Evolutionary conservation across 2,113 vertebrate species (phyloP).

Genomic region (Phalacrocorax brasilianus): DNA sequence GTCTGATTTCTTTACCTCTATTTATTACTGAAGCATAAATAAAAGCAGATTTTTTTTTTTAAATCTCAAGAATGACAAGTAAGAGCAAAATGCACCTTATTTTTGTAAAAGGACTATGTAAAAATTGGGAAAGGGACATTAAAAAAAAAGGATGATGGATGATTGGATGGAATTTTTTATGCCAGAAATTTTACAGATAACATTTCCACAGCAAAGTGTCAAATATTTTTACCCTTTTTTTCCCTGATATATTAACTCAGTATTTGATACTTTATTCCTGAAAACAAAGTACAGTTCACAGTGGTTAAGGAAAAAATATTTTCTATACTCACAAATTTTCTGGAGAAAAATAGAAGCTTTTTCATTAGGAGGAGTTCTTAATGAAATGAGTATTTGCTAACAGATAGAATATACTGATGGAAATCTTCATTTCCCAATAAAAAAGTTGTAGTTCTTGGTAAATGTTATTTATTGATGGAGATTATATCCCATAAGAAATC

Average conservation of each 20-base stretch:
- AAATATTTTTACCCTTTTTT: not conserved
- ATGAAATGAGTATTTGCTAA: not conserved
- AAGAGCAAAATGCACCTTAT: not conserved
- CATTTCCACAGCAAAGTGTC: not conserved
- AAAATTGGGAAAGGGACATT: not conserved
- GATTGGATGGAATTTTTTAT: not conserved
- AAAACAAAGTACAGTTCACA: not conserved
- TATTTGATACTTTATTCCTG: not conserved
- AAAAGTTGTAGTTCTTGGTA: not conserved
- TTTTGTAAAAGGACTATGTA: not conserved
- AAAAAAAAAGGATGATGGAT: not conserved
- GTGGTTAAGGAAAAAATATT: not conserved
- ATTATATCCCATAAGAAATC: not conserved
- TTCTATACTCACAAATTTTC: not conserved
- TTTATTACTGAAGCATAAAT: not conserved
- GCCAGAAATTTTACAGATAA: not conserved
- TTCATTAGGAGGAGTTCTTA: not conserved
- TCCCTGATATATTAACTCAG: not conserved
- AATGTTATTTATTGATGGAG: not conserved
- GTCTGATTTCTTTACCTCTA: not conserved
- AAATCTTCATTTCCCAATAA: not conserved
- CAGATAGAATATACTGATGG: not conserved
- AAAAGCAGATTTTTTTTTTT: not conserved
- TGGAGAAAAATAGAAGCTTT: not conserved
- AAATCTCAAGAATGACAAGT: not conserved